Percentiles rank a stretch among this genome's conserved stretches.
Conservation (phyloP, 2,888 invertebrate species). For the Cryptocephalus moraei region DNA sequence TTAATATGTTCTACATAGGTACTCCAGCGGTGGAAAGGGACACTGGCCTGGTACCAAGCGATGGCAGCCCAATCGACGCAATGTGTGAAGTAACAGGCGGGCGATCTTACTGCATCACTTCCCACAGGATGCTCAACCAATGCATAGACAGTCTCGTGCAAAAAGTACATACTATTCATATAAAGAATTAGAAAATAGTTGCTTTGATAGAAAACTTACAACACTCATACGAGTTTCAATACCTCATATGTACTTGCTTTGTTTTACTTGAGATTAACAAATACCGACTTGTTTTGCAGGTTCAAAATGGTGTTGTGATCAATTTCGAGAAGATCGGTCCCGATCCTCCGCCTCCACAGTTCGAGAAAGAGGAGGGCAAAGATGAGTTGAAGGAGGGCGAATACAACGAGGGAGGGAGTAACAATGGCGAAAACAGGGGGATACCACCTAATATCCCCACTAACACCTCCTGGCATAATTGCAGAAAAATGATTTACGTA, state of each 20-base stretch:
- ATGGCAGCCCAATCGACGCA: conserved; percentile 88
- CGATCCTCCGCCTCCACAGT: conserved; percentile 57
- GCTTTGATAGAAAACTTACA: background rate
- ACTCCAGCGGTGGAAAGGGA: conserved; percentile 82
- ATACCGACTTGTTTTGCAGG: conserved; percentile 16
- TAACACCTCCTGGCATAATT: conserved; percentile 75
- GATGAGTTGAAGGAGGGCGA: conserved; percentile 36
- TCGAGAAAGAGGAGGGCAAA: conserved; percentile 45
- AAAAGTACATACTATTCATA: conserved; percentile 49
- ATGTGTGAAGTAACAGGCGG: conserved; percentile 99
- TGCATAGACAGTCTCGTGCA: conserved; percentile 95
- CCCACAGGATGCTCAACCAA: conserved; percentile 89
- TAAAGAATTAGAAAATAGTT: background rate
- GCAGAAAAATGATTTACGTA: conserved; percentile 82
- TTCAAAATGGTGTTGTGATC: conserved; percentile 94
- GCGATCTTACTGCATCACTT: conserved; percentile 89
- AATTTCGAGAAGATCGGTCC: conserved; percentile 95
- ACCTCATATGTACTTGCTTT: background rate
- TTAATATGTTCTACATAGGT: conserved; percentile 39
- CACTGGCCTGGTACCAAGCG: conserved; percentile 83
- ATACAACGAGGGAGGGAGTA: conserved; percentile 4
- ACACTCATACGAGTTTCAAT: background rate
- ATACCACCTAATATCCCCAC: conserved; percentile 16
- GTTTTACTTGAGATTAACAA: no score
- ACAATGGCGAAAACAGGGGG: conserved; percentile 12